Evolutionary conservation across 2,113 vertebrate species (phyloP), one percentile per base, ranked within the genome.

Genomic region (Synchiropus splendidus): DNA sequence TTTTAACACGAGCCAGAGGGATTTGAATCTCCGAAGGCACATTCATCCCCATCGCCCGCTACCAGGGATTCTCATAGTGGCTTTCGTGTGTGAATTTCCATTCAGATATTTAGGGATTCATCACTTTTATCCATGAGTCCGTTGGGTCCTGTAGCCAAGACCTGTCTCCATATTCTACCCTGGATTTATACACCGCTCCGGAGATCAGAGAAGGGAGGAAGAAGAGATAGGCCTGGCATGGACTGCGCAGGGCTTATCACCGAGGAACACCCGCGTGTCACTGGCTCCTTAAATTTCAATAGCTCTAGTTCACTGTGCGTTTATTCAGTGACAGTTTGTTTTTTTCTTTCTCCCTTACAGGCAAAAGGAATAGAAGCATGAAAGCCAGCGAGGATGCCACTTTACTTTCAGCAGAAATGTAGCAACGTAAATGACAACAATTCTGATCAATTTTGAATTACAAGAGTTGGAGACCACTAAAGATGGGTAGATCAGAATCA

Each of bases 211-310:
- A 43, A 41, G 21, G 10, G 42, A 48, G 58, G 42, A 66, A 50
- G 52, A 57, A 53, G 41, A 45, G 42, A 64, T 44, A 60, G 49
- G 56, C 34, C 14, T 61, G 51, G 48, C 61, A 38, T 61, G 65
- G 70, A 70, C 59, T 37, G 67, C 27, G 17, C 44, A 44, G 36
- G 41, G 48, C 75, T 83, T 83, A 82, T 79, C 75, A 59, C 48
- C 63, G 66, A 64, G 61, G 46, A 68, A 66, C 76, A 81, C 60
- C 58, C 48, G 51, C 74, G 58, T 52, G 76, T 61, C 50, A 36
- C 69, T 66, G 52, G 64, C 51, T 70, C 47, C 64, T 45, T 40
- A 52, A 62, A 67, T 60, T 44, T 51, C 53, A 58, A 64, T 78
- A 71, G 67, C 50, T 48, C 36, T 56, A 12, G 36, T 39, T 66